Base-by-base conservation (phyloP, 2,797 vertebrate genomes). In the Thaleichthys pacificus region DNA sequence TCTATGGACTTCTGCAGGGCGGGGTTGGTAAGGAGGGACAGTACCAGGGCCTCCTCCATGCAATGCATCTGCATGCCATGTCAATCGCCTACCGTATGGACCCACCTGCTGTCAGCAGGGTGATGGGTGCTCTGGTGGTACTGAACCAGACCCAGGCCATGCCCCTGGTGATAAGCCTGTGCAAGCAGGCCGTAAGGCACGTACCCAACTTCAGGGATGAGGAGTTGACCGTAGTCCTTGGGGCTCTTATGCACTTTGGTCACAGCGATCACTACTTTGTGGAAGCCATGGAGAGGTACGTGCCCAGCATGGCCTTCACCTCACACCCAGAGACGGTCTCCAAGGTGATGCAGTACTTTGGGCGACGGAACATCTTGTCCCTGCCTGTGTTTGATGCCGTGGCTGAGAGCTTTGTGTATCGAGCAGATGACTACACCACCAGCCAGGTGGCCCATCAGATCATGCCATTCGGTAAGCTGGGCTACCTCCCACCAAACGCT, bases 401-500 rank as follows among this genome's bases (percentile, higher is more conserved):
- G 0, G 95, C 97, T 0, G 94, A 97, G 87, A 87, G 84, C 81
- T 96, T 98, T 26, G 91, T 96, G 82, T 95, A 94, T 68, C 82
- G 87, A 28, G 92, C 94, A 0, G 94, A 96, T 14, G 88, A 88
- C 14, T 95, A 96, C 81, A 94, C 78, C 54, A 92, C 94, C 1
- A 78, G 82, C 61, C 95, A 99, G 87, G 90, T 97, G 76, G 86
- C 93, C 49, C 76, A 83, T 14, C 93, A 92, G 80, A 92, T 98
- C 11, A 77, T 88, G 74, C 91, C 96, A 0, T 94, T 97, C 35
- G 97, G 96, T 60, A 95, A 89, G 75, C 89, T 99, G 70, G 95
- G 94, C 63, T 98, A 98, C 73, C 74, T 94, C 19, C 96, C 97
- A 0, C 93, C 95, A 8, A 95, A 93, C 4, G 91, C 94, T 0